phyloP scores from a whole-genome alignment of 2,888 invertebrate genomes.

The Drosophila tanythrix region DNA sequence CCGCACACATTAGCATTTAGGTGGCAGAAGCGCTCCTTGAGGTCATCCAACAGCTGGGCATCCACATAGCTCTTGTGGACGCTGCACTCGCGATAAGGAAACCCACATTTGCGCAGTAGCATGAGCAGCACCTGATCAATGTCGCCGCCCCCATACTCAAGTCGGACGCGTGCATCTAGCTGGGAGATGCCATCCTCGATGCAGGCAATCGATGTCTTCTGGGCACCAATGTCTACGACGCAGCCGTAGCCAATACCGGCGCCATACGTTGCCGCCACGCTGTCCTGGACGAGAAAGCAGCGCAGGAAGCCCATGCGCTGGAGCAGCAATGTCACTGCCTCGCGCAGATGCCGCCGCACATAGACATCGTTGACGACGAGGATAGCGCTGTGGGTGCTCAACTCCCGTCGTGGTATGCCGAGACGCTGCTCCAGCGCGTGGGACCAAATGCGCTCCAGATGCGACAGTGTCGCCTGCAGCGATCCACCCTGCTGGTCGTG shows the following conservation, averaged over 20 bases:
- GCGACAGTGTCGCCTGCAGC: slow-evolving; percentile 92
- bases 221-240: slow-evolving; percentile 97
- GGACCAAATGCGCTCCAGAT: slow-evolving; percentile 95
- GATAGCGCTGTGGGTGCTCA: slow-evolving; percentile 93
- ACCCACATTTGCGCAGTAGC: slow-evolving; percentile 94
- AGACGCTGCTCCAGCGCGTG: slow-evolving; percentile 91
- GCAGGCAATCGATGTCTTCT: slow-evolving; percentile 97
- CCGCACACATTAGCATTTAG: slow-evolving; percentile 96
- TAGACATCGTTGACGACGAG: slow-evolving; percentile 96
- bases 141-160: slow-evolving; percentile 96
- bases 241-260: slow-evolving; percentile 94
- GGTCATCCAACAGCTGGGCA: slow-evolving; percentile 91
- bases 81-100: slow-evolving; percentile 93
- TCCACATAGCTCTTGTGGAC: slow-evolving; percentile 90
- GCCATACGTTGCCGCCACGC: slow-evolving; percentile 94
- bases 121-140: slow-evolving; percentile 95
- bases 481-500: slow-evolving; percentile 94
- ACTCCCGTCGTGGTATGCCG: slow-evolving; percentile 89
- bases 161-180: slow-evolving; percentile 91
- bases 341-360: slow-evolving; percentile 93
- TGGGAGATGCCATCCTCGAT: slow-evolving; percentile 98
- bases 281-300: slow-evolving; percentile 88
- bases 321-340: slow-evolving; percentile 92
- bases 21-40: slow-evolving; percentile 96
- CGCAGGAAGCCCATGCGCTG: slow-evolving; percentile 93